Evolutionary conservation across 2,888 invertebrate species (phyloP).

Genomic region (Oxystoma pomonae): DNA sequence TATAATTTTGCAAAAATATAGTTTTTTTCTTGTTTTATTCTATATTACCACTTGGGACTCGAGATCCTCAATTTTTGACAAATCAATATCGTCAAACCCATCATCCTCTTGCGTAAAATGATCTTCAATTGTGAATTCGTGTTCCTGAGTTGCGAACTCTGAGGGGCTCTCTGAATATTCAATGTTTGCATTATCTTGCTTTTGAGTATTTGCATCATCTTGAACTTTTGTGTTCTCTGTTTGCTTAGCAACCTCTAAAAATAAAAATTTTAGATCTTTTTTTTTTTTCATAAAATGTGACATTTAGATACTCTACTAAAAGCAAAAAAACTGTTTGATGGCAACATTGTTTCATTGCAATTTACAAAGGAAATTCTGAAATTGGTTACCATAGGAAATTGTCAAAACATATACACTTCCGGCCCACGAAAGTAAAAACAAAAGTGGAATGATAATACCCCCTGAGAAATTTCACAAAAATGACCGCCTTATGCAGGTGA

Average conservation of each 20-base stretch:
- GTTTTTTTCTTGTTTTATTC: neutral
- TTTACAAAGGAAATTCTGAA: too few species aligned
- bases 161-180: neutral
- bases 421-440: too few species aligned
- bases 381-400: too few species aligned
- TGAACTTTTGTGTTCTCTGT: neutral
- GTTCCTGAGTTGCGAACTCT: constrained; percentile 3
- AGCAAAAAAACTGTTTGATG: too few species aligned
- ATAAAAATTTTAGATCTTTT: constrained; percentile 4
- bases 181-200: constrained; percentile 5
- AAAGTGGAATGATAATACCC: too few species aligned
- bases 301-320: too few species aligned
- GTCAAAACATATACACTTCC: too few species aligned
- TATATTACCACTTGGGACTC: constrained; percentile 25
- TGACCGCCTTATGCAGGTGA: too few species aligned
- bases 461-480: too few species aligned
- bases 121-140: constrained; percentile 24
- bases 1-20: too few species aligned
- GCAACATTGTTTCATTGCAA: too few species aligned
- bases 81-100: constrained; percentile 38
- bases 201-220: constrained; percentile 4
- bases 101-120: constrained; percentile 27
- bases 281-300: too few species aligned
- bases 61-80: constrained; percentile 38
- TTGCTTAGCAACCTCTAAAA: neutral